Evolutionary conservation across 2,888 invertebrate genomes (phyloP).

Genomic region (Hirtodrosophila histrioides): DNA sequence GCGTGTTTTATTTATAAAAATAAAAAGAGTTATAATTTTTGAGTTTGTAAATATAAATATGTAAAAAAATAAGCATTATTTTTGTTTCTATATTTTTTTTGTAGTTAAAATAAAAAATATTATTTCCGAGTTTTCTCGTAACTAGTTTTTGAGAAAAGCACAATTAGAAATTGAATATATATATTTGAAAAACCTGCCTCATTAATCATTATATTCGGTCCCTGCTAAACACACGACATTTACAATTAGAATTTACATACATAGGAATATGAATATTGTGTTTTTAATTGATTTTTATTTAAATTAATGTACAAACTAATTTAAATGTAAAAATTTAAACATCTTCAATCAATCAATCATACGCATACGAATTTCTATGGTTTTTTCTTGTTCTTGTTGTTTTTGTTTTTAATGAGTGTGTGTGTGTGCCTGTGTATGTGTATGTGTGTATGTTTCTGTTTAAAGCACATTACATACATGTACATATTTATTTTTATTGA

Average conservation of each 20-base stretch:
- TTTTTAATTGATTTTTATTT: slow-evolving; percentile 79
- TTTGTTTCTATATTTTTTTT: slow-evolving; percentile 19
- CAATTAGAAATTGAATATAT: no score
- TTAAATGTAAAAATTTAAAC: slow-evolving; percentile 80
- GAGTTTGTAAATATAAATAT: slow-evolving; percentile 30
- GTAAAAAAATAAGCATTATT: slow-evolving; percentile 44
- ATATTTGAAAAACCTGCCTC: slow-evolving; percentile 1
- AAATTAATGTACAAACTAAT: slow-evolving; percentile 83
- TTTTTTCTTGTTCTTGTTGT: slow-evolving; percentile 16
- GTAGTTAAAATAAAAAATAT: slow-evolving; percentile 33
- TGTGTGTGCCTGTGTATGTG: slow-evolving; percentile 26
- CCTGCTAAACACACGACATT: slow-evolving; percentile 41
- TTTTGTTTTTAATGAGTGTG: slow-evolving; percentile 46
- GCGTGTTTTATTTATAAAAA: slow-evolving; percentile 33
- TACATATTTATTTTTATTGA: slow-evolving; percentile 41
- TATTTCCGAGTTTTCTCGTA: slow-evolving; percentile 2
- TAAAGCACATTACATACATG: slow-evolving; percentile 48
- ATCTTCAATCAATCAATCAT: slow-evolving; percentile 70
- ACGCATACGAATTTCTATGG: slow-evolving; percentile 74
- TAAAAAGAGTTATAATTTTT: slow-evolving; percentile 31
- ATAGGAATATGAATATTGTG: slow-evolving; percentile 41
- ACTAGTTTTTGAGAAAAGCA: background rate
- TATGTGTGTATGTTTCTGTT: slow-evolving; percentile 34
- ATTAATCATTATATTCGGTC: slow-evolving; percentile 33
- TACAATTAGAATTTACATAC: slow-evolving; percentile 17